Conservation (phyloP, 2,888 invertebrate genomes). For the Nasonia oneida region DNA sequence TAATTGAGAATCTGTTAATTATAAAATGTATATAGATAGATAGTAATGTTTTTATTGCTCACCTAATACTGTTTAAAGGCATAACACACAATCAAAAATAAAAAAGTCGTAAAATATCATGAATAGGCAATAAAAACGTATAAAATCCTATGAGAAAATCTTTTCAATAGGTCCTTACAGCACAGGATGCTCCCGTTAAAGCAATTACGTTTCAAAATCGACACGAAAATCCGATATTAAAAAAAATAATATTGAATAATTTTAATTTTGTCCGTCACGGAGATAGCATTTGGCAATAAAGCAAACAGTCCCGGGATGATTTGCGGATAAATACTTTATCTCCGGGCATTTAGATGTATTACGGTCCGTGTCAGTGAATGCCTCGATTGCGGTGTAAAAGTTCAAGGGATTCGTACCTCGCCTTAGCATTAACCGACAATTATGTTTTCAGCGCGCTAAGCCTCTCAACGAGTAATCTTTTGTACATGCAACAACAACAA, state of each 20-base stretch:
- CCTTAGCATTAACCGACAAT: slow-evolving; percentile 18
- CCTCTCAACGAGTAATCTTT: not conserved
- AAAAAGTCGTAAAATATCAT: not conserved
- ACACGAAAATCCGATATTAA: slow-evolving; percentile 14
- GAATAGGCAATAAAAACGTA: slow-evolving; percentile 23
- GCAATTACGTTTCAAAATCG: slow-evolving; percentile 29
- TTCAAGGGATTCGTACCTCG: slow-evolving; percentile 13
- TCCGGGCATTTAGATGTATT: not conserved
- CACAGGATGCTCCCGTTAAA: slow-evolving; percentile 18
- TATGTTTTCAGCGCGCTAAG: slow-evolving; percentile 22
- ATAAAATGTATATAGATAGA: not conserved
- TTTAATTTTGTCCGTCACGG: not conserved
- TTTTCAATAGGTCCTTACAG: not conserved
- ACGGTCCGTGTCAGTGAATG: not conserved
- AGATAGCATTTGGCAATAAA: not conserved
- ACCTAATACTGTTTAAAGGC: not conserved
- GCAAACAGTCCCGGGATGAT: not conserved
- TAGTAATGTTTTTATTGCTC: not conserved
- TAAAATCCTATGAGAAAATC: not conserved
- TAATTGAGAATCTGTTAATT: not conserved
- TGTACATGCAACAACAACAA: no score
- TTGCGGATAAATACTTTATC: not conserved
- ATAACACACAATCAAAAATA: not conserved
- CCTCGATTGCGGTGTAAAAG: not conserved
- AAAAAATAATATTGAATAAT: not conserved